Base-by-base conservation (phyloP, 2,113 vertebrate species). In the Cyphomyrus discorhynchus region DNA sequence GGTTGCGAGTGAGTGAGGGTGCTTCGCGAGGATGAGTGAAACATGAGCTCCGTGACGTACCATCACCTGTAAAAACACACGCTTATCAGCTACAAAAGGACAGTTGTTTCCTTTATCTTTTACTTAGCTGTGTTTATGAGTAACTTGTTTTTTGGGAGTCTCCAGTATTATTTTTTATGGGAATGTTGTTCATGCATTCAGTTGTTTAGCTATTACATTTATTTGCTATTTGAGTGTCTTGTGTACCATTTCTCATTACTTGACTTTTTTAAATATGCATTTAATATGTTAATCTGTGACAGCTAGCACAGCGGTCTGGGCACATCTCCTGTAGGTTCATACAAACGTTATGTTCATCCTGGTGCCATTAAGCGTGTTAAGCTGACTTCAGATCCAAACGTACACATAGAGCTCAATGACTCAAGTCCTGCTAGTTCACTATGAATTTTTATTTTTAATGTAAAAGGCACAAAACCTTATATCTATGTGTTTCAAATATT, bases 141-240 rank as follows among this genome's bases (percentile, higher is more conserved):
- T 77, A 17, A 39, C 70, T 77, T 39, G 11, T 35, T 27, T 87
- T 50, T 35, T 53, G 85, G 85, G 50, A 52, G n/a, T 87, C 50
- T 87, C n/a, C 85, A 87, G 85, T 87, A 87, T 87, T 87, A 56
- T 53, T 53, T 70, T 70, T 87, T 35, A 53, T 39, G 17, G 10
- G 50, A 53, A 87, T 87, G 35, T 50, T 56, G 50, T 39, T 15
- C 85, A 53, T 53, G 13, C 24, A 35, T 87, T 53, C 8, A 49
- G 49, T 87, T 87, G 15, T 87, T 87, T 56, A 19, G 24, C 85
- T 53, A 1, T 87, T 87, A 87, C 31, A 39, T 56, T 87, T 56
- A 53, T 87, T 87, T 56, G n/a, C 49, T 27, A 31, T 49, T 17
- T 87, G 85, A n/a, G 31, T 87, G 85, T 47, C 82, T 47, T 47